Evolutionary conservation across 53 echinoderm and acorn worm genomes (phyloP).

Genomic region (Paelopatides confundens): DNA sequence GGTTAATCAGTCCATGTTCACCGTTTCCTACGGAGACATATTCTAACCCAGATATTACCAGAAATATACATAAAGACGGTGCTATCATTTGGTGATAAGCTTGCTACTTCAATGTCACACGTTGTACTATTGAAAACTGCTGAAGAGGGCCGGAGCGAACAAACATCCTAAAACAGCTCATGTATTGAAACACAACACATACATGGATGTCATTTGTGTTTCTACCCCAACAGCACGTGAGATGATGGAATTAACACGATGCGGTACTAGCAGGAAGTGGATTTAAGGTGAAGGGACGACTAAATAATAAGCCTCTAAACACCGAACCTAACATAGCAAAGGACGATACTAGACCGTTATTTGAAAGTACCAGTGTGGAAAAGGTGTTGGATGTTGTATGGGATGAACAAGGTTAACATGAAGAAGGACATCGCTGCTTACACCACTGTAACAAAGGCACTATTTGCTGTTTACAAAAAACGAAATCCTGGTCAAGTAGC

Average conservation of each 20-base stretch:
- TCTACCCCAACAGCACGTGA: background rate
- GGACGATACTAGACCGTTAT: no score
- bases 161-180: constrained; percentile 24
- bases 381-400: no score
- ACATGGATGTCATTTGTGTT: constrained; percentile 52
- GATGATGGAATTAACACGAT: constrained; percentile 10
- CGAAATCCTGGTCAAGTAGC: constrained; percentile 61
- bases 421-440: background rate
- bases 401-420: constrained; percentile 44
- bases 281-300: constrained; percentile 10
- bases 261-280: background rate
- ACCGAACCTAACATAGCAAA: background rate
- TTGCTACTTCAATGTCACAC: constrained; percentile 62
- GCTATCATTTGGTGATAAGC: constrained; percentile 60
- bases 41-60: background rate
- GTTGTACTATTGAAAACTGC: constrained; percentile 57
- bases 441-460: background rate
- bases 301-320: background rate
- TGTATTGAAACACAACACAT: background rate
- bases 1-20: constrained; percentile 70
- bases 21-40: constrained; percentile 60
- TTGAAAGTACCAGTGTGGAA: no score
- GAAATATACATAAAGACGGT: constrained; percentile 66
- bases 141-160: background rate
- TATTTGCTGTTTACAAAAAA: constrained; percentile 45